phyloP scores from a whole-genome alignment of 1,140 invertebrate species.

The Heterodera schachtii region DNA sequence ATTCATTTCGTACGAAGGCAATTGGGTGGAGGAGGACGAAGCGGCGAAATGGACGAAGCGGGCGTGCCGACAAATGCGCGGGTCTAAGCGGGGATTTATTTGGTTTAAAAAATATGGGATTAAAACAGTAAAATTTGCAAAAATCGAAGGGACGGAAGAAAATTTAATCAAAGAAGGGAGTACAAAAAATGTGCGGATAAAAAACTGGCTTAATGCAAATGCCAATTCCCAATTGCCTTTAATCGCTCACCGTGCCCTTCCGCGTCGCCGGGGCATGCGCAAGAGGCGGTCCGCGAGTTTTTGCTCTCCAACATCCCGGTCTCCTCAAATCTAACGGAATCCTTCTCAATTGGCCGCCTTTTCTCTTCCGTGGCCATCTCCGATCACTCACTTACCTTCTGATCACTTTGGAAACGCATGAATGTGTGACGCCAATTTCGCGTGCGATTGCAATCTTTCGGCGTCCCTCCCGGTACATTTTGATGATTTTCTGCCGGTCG shows the following conservation, averaged over 20 bases:
- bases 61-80: constrained; percentile 29
- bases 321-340: constrained; percentile 16
- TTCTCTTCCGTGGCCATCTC: background rate
- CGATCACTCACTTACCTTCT: constrained; percentile 4
- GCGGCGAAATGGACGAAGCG: background rate
- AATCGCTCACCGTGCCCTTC: constrained; percentile 21
- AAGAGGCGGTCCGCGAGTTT: constrained; percentile 30
- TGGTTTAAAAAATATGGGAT: background rate
- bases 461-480: constrained; percentile 10
- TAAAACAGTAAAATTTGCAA: background rate
- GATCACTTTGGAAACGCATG: constrained; percentile 35
- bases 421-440: constrained; percentile 33
- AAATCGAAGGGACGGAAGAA: no score
- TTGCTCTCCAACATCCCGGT: constrained; percentile 19
- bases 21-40: background rate
- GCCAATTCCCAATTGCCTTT: background rate
- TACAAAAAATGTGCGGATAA: no score
- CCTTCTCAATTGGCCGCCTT: background rate
- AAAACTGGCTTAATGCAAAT: no score
- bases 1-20: constrained; percentile 12
- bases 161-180: no score
- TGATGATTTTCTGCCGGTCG: constrained; percentile 28
- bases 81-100: constrained; percentile 7
- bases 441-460: constrained; percentile 28
- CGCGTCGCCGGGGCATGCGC: constrained; percentile 30